phyloP scores from a whole-genome alignment of 2,888 invertebrate genomes.

The Drosophila antonietae region DNA sequence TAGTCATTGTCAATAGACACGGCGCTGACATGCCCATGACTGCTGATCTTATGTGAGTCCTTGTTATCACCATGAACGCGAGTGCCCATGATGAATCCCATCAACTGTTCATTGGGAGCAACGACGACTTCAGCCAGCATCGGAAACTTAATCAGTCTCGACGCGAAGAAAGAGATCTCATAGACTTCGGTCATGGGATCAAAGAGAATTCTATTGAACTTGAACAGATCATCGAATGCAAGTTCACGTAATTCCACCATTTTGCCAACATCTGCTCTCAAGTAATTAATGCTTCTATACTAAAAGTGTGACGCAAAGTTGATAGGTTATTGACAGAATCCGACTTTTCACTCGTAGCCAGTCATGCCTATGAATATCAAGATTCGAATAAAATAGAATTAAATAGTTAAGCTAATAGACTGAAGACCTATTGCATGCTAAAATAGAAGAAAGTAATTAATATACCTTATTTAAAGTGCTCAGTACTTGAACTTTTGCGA shows the following conservation, averaged over 20 bases:
- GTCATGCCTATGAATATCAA: neutral
- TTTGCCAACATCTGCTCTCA: neutral
- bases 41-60: neutral
- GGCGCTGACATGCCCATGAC: constrained; percentile 48
- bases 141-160: constrained; percentile 45
- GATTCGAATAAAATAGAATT: neutral
- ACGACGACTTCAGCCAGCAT: constrained; percentile 23
- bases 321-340: neutral
- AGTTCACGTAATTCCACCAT: constrained; percentile 50
- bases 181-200: constrained; percentile 51
- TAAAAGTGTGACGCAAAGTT: neutral
- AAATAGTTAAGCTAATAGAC: neutral
- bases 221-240: constrained; percentile 48
- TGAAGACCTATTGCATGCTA: neutral
- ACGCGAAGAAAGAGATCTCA: constrained; percentile 21
- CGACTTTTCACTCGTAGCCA: neutral
- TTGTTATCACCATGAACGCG: neutral
- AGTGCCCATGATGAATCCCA: constrained; percentile 39
- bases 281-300: neutral
- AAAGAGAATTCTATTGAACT: constrained; percentile 48
- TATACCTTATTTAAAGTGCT: no score
- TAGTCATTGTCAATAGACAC: constrained; percentile 38
- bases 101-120: constrained; percentile 37
- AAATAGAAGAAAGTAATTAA: neutral
- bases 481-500: no score